Base-by-base conservation (phyloP, 2,888 invertebrate species). In the Andrena hattorfiana region DNA sequence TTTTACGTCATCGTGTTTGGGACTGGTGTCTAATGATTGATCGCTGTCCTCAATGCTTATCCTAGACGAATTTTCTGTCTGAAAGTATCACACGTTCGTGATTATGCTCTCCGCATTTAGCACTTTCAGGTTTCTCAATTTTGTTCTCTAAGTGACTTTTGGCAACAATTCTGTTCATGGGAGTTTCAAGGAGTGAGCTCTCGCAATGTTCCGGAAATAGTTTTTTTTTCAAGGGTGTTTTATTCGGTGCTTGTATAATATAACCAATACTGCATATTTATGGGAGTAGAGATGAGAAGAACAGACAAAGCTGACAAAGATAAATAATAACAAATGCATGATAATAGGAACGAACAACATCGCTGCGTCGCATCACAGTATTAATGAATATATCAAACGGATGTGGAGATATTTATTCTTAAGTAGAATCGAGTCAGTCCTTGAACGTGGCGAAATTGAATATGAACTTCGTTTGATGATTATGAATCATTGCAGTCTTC, bases 1-100 rank as follows among this genome's bases (percentile, higher is more conserved):
- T 85, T 93, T 91, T 73, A 89, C 87, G 79, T 92, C 92, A 75
- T 91, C 90, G 79, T 90, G 84, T 89, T 90, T 90, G 78, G 90
- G 85, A 88, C 91, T 91, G 85, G 91, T 91, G 89, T 92, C 92
- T 91, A 93, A 92, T 68, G 93, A 91, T 89, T 92, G 92, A 86
- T 92, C 89, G 87, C 87, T 92, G 85, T 92, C 93, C 86, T 93
- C 93, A 83, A 90, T 87, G 90, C 88, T 92, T 89, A 89, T 91
- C 86, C 85, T 91, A 85, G 93, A 92, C 83, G 90, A 87, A 90
- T 90, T 92, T 82, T 78, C 82, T 71, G 83, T 86, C 89, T 88
- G 88, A 87, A 88, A 88, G 30, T 76, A 86, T 66, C 60, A 75
- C 35, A 78, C 64, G 16, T 59, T 66, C n/a, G 54, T 63, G 59